Evolutionary conservation across 2,888 invertebrate genomes (phyloP).

Genomic region (Chrysolina oricalcia): DNA sequence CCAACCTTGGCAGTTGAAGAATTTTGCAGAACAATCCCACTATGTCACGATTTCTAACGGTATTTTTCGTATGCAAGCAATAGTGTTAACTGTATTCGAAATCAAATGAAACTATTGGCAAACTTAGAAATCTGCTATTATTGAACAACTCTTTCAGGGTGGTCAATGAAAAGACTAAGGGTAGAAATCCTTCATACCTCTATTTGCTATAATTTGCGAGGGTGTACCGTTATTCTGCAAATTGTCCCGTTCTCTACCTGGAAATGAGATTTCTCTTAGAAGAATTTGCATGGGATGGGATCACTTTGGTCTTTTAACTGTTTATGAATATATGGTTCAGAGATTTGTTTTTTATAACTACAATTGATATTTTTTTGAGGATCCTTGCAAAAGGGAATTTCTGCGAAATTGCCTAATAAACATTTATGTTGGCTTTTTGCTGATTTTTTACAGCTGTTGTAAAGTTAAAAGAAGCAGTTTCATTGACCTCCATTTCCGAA

Average conservation of each 20-base stretch:
- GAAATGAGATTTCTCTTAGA: constrained; percentile 28
- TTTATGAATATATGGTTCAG: constrained; percentile 41
- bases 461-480: constrained; percentile 2
- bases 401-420: constrained; percentile 10
- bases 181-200: constrained; percentile 17
- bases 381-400: not conserved
- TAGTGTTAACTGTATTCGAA: constrained; percentile 6
- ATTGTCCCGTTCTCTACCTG: constrained; percentile 42
- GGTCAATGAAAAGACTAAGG: not conserved
- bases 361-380: constrained; percentile 21
- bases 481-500: not conserved
- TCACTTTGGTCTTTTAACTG: constrained; percentile 31
- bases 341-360: constrained; percentile 39
- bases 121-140: constrained; percentile 28
- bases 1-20: no score
- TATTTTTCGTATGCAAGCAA: no score
- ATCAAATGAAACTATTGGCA: constrained; percentile 15
- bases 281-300: constrained; percentile 36
- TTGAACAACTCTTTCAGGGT: constrained; percentile 26
- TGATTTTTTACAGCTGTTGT: not conserved
- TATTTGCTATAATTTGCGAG: constrained; percentile 24
- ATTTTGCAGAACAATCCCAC: no score
- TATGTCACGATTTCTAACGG: no score
- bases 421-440: not conserved
- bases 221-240: constrained; percentile 41